Percentiles rank a stretch among this genome's conserved stretches.
These are phyloP conservation scores for Myopa testacea DNA, from an alignment of 2,888 invertebrate species.

Conservation along the genomic window DNA sequence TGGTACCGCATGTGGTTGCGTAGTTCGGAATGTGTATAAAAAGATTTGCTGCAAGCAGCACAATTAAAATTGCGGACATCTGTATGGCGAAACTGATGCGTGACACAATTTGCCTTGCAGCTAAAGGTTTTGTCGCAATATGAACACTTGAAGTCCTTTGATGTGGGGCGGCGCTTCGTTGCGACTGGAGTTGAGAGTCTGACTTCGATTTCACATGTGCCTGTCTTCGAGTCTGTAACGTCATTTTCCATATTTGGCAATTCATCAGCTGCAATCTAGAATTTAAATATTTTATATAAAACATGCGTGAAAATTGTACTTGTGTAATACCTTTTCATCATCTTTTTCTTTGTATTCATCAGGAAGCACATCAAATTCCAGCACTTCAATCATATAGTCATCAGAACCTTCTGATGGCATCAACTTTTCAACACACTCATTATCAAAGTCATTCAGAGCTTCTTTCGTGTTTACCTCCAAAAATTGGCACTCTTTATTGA, in stretches of 20 bases:
- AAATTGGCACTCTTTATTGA: not conserved
- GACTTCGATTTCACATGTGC: too few species aligned
- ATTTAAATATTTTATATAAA: too few species aligned
- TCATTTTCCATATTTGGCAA: not conserved
- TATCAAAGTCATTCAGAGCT: not conserved
- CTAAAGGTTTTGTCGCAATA: slow-evolving; percentile 17
- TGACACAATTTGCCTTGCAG: slow-evolving; percentile 17
- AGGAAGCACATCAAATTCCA: slow-evolving; percentile 10
- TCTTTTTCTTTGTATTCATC: too few species aligned
- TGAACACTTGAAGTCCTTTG: not conserved
- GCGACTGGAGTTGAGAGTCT: not conserved
- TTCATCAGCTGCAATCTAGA: not conserved
- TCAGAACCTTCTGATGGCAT: not conserved
- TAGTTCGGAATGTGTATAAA: slow-evolving; percentile 26
- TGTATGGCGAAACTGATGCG: slow-evolving; percentile 26
- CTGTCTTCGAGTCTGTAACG: too few species aligned
- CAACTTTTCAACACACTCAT: not conserved
- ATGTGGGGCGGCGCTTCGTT: not conserved
- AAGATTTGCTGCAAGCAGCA: slow-evolving; percentile 1
- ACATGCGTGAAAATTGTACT: too few species aligned
- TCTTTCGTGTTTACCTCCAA: not conserved
- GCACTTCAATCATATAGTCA: not conserved
- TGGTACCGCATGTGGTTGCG: slow-evolving; percentile 19
- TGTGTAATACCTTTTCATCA: too few species aligned
- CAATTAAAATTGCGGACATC: slow-evolving; percentile 4